Evolutionary conservation across 2,888 invertebrate genomes (phyloP), one percentile per base, ranked within the genome.

Genomic region (Sicus ferrugineus): DNA sequence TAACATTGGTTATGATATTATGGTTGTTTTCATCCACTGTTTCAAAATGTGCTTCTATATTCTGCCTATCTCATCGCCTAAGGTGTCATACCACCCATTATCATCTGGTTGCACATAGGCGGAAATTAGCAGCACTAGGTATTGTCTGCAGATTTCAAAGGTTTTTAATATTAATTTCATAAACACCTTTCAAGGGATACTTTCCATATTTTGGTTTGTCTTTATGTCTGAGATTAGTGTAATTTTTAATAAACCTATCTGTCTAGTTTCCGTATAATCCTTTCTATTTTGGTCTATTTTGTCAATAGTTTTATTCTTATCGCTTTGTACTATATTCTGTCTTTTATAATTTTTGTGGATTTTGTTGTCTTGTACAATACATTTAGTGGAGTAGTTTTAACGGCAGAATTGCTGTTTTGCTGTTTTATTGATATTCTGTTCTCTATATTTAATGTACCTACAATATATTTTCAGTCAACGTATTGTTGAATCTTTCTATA

Each of bases 401-500:
- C 69, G 11, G 63, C 63, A 14, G 46, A 34, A 67, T 71, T 26
- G 64, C 58, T 5, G 48, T 50, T 38, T 67, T 71, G 26, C 67
- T 70, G 58, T 70, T 67, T 28, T 38, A 67, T 14, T 21, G 31
- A 67, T 19, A 38, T 54, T 6, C 26, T n/a, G n/a, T 59, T 61
- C 14, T 26, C 48, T 16, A 30, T 21, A 34, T 70, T 52, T 6
- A 67, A 11, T n/a, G 63, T 63, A 42, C 67, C 9, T 21, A 71
- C 46, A n/a, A n/a, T n/a, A n/a, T n/a, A 11, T 65, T 68, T 42
- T 71, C 71, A 1, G 65, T 16, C 14, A 71, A 23, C 42, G 71
- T 71, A n/a, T 46, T 54, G 50, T 68, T 68, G 3, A 68, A 31
- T 54, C 66, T 14, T 54, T 71, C 66, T 16, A 71, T 28, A 67